Percentiles rank a stretch among this genome's conserved stretches.
Evolutionary conservation across 2,888 invertebrate genomes (phyloP).

Genomic region (Thalpophila matura): DNA sequence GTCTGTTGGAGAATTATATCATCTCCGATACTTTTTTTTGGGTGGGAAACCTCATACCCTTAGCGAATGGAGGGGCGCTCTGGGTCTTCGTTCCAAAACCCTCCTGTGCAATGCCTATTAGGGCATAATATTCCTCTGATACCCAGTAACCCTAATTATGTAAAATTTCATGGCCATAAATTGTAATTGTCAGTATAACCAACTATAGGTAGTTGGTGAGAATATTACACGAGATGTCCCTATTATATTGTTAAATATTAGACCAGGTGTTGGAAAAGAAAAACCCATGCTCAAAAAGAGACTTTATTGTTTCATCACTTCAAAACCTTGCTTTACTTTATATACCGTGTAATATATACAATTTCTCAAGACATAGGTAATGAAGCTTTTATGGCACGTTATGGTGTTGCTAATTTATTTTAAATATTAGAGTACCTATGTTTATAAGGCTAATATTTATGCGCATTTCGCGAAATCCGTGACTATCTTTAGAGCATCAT

Average conservation of each 20-base stretch:
- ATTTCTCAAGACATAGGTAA: constrained; percentile 1
- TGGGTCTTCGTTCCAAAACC: no score
- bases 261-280: constrained; percentile 35
- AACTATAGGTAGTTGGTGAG: not conserved
- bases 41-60: no score
- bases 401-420: not conserved
- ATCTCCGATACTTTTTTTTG: no score
- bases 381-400: not conserved
- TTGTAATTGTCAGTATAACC: no score
- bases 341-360: constrained; percentile 26
- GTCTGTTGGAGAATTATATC: not conserved
- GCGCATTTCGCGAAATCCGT: not conserved
- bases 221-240: not conserved
- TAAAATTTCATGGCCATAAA: no score
- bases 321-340: constrained; percentile 5
- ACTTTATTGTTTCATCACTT: constrained; percentile 42
- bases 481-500: not conserved
- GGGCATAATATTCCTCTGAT: no score
- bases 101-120: no score
- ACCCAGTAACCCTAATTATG: no score
- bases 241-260: constrained; percentile 21
- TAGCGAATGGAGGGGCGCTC: no score
- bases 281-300: constrained; percentile 26
- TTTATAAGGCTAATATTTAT: constrained; percentile 2
- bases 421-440: not conserved